Evolutionary conservation across 2,888 invertebrate species (phyloP).

Genomic region (Cryptocheilus praepositus): DNA sequence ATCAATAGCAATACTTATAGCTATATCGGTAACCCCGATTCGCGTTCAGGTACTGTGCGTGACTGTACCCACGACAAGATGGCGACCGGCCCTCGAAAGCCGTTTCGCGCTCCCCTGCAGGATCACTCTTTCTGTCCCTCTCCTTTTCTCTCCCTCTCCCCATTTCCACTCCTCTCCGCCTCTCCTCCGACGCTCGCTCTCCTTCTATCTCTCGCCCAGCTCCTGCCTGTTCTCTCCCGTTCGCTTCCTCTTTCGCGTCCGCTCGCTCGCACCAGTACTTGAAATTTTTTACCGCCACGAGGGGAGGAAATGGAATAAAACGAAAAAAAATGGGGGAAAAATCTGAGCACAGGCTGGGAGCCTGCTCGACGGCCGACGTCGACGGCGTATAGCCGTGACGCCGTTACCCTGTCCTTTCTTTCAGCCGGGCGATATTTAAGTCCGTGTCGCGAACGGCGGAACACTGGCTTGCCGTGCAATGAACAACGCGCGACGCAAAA

Average conservation of each 20-base stretch:
- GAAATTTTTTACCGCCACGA: conserved; percentile 65
- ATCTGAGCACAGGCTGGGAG: conserved; percentile 47
- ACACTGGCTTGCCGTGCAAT: too few species aligned
- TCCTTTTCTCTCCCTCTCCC: conserved; percentile 28
- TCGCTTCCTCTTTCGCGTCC: conserved; percentile 37
- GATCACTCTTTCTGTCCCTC: conserved; percentile 42
- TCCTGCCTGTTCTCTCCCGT: conserved; percentile 31
- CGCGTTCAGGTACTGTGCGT: conserved; percentile 54
- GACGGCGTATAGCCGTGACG: conserved; percentile 21
- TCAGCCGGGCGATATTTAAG: conserved; percentile 19
- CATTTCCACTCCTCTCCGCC: conserved; percentile 31
- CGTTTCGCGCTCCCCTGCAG: conserved; percentile 61
- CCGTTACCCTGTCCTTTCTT: conserved; percentile 15
- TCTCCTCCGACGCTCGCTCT: neutral
- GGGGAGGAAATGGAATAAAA: conserved; percentile 62
- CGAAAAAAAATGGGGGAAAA: conserved; percentile 49
- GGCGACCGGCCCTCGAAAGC: conserved; percentile 72
- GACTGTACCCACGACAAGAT: conserved; percentile 73
- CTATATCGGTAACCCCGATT: conserved; percentile 40
- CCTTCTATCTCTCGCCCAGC: too few species aligned
- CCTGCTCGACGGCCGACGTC: conserved; percentile 39
- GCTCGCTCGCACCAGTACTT: conserved; percentile 55
- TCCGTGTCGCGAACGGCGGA: neutral
- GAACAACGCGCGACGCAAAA: conserved; percentile 1
- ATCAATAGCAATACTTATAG: too few species aligned